Base-by-base conservation (phyloP, 2,113 vertebrate species). In the Anguilla rostrata region DNA sequence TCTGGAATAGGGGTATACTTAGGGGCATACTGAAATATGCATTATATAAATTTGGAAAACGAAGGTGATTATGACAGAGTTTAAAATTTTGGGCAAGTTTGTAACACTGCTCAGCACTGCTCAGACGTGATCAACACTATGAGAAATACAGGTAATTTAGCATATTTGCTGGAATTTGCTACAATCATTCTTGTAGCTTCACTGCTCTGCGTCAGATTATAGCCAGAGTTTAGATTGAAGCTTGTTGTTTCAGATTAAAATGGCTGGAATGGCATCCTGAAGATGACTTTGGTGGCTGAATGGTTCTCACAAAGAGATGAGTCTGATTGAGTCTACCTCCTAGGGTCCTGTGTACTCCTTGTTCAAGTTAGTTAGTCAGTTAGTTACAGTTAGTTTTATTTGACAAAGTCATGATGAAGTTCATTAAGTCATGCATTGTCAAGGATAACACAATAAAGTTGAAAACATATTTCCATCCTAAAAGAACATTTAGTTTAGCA, bases 251-350 rank as follows among this genome's bases (percentile, higher is more conserved):
- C 14, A 34, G 34, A 78, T 40, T 60, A 88, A 86, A 92, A 86
- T 86, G 53, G 0, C 86, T 86, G 29, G 84, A 90, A 85, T 83
- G 71, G 53, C 26, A 18, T 18, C 41, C 90, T 90, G 88, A 88
- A 93, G 90, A 93, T 91, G 91, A 78, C 80, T 71, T 82, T 41
- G 46, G 79, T 29, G 14, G 0, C 34, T 88, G 71, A 85, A 88
- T 78, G 85, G 39, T 75, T 83, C 85, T 87, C 78, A 85, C 87
- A 84, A 85, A 84, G 83, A 86, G 83, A n/a, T 85, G 53, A 81
- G 41, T 78, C 60, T 86, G 49, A 84, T 90, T 87, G 83, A 86
- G 86, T 49, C 43, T 29, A 63, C 41, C 66, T 60, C 82, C 85
- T 84, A 85, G 41, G 90, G 87, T 85, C 85, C 80, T 86, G 78